A percentile compares a stretch with the other conserved stretches of the same genome.
phyloP scores from a whole-genome alignment of 2,888 invertebrate genomes.

The Electrophaes corylata region DNA sequence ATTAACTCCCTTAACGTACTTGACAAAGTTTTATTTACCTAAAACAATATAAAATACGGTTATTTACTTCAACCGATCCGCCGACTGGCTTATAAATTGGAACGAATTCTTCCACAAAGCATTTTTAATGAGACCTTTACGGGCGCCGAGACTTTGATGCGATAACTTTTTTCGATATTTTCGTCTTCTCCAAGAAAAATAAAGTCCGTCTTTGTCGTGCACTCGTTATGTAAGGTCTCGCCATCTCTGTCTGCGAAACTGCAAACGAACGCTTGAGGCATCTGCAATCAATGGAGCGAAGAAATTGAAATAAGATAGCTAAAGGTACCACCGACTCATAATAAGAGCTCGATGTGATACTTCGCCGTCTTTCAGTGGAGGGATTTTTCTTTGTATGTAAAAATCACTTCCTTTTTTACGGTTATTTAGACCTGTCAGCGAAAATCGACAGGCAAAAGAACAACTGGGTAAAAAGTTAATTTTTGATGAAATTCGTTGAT shows the following conservation, averaged over 20 bases:
- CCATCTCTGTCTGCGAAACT: conserved; percentile 61
- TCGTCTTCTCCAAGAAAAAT: conserved; percentile 72
- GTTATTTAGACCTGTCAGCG: conserved; percentile 39
- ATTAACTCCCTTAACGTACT: conserved; percentile 11
- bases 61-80: conserved; percentile 75
- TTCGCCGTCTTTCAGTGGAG: conserved; percentile 49
- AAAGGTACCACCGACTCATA: conserved; percentile 69
- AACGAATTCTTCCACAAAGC: conserved; percentile 77
- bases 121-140: conserved; percentile 82
- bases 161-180: conserved; percentile 82
- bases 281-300: conserved; percentile 83
- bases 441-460: conserved; percentile 30
- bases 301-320: conserved; percentile 82
- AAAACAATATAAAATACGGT: conserved; percentile 66
- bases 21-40: conserved; percentile 57
- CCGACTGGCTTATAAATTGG: conserved; percentile 77
- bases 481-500: conserved; percentile 22
- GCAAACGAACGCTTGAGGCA: conserved; percentile 75
- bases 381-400: conserved; percentile 58
- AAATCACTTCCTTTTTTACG: conserved; percentile 50
- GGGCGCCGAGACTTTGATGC: conserved; percentile 75
- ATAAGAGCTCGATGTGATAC: conserved; percentile 57
- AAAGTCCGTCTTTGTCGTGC: conserved; percentile 57
- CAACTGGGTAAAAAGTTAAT: conserved; percentile 23
- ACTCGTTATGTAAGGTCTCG: conserved; percentile 40